Conservation (phyloP, 2,888 invertebrate species). For the Dasypolia templi region DNA sequence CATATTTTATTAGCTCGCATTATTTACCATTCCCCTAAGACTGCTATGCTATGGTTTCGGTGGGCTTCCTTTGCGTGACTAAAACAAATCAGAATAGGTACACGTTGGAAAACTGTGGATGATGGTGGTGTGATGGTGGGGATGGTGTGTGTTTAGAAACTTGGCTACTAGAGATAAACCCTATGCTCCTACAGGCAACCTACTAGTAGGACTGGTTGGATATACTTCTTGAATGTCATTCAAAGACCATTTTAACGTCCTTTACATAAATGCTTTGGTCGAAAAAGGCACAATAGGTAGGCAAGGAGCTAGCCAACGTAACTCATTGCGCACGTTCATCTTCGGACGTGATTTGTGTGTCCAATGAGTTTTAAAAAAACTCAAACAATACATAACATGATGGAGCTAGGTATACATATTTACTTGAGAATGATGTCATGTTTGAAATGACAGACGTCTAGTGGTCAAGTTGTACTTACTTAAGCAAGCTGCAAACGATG, state of each 20-base stretch:
- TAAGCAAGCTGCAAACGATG: slow-evolving; percentile 5
- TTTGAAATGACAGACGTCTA: slow-evolving; percentile 35
- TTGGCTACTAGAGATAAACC: slow-evolving; percentile 34
- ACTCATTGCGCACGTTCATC: slow-evolving; percentile 50
- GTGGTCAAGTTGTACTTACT: slow-evolving; percentile 18
- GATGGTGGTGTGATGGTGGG: too few relatives aligned
- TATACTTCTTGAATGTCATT: slow-evolving; percentile 12
- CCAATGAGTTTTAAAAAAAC: slow-evolving; percentile 48
- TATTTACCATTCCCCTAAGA: slow-evolving; percentile 57
- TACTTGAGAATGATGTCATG: slow-evolving; percentile 56
- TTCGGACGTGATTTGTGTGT: slow-evolving; percentile 61
- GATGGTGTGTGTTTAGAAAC: too few relatives aligned
- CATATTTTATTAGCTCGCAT: slow-evolving; percentile 46
- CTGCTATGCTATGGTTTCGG: slow-evolving; percentile 42
- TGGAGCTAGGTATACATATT: slow-evolving; percentile 30
- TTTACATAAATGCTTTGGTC: slow-evolving; percentile 42
- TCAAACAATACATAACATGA: slow-evolving; percentile 35
- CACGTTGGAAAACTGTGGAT: slow-evolving; percentile 54
- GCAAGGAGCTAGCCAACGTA: slow-evolving; percentile 6
- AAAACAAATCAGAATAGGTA: slow-evolving; percentile 49
- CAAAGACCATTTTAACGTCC: slow-evolving; percentile 41
- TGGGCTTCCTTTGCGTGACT: slow-evolving; percentile 61
- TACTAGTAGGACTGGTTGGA: background rate
- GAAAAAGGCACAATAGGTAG: slow-evolving; percentile 62
- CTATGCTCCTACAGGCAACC: background rate